Percentiles rank a stretch among this genome's conserved stretches.
Conservation (phyloP, 2,888 invertebrate species). For the Drosophila kuntzei region DNA sequence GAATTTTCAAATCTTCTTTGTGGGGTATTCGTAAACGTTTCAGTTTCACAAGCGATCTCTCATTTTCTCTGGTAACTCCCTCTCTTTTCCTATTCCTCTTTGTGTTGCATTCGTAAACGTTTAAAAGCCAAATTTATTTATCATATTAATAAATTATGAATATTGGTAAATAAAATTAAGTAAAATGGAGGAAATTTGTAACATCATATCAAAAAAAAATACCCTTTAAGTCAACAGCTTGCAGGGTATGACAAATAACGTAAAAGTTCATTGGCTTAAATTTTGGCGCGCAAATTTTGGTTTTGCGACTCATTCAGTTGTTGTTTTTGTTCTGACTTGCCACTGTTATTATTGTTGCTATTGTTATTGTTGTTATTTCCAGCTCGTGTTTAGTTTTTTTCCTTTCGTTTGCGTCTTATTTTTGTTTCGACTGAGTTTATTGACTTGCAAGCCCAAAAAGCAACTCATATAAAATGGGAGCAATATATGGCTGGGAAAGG, state of each 20-base stretch:
- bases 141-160: no score
- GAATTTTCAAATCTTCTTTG: background rate
- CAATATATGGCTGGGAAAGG: background rate
- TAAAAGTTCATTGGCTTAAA: slow-evolving; percentile 51
- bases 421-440: slow-evolving; percentile 54
- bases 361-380: slow-evolving; percentile 19
- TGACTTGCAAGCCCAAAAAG: slow-evolving; percentile 56
- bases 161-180: no score
- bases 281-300: slow-evolving; percentile 58
- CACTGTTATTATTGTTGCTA: slow-evolving; percentile 21
- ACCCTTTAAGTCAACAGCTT: background rate
- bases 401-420: slow-evolving; percentile 43
- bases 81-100: no score
- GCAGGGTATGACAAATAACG: slow-evolving; percentile 30
- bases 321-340: slow-evolving; percentile 14
- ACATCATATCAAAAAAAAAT: background rate
- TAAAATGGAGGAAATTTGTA: no score
- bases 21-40: background rate
- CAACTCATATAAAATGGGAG: slow-evolving; percentile 9
- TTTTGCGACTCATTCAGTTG: slow-evolving; percentile 41
- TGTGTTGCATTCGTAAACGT: no score
- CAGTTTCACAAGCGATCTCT: background rate
- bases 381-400: slow-evolving; percentile 51
- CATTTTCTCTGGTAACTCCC: no score
- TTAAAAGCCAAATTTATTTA: no score